Percentiles rank a stretch among this genome's conserved stretches.
phyloP scores from a whole-genome alignment of 2,797 vertebrate species.

The Spea hammondii region DNA sequence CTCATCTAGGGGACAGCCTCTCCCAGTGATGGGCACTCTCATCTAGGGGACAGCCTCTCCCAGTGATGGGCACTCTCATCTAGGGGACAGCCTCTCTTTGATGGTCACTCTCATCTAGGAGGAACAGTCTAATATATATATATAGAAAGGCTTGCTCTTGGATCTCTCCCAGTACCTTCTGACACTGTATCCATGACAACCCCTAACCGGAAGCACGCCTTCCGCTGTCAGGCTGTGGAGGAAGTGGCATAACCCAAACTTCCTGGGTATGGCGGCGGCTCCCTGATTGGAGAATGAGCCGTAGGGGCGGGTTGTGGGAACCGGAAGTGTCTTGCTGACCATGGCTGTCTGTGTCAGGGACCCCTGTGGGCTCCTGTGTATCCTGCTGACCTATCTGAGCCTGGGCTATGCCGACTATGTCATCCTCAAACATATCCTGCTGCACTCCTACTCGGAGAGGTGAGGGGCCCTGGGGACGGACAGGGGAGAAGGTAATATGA shows the following conservation, averaged over 20 bases:
- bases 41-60: background rate
- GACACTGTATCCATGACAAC: conserved; percentile 16
- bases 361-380: conserved; percentile 73
- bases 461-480: conserved; percentile 48
- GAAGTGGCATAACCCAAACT: background rate
- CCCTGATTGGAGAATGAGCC: background rate
- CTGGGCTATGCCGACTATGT: conserved; percentile 80
- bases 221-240: background rate
- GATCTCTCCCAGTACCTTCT: background rate
- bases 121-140: too few relatives aligned
- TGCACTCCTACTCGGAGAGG: conserved; percentile 74
- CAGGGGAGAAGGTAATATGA: background rate
- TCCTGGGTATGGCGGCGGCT: background rate
- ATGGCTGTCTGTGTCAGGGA: conserved; percentile 67
- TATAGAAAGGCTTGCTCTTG: background rate
- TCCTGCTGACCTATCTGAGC: conserved; percentile 76
- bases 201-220: conserved; percentile 1
- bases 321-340: conserved; percentile 28
- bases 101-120: too few relatives aligned
- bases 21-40: background rate
- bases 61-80: background rate
- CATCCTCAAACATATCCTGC: conserved; percentile 74
- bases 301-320: background rate
- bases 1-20: too few relatives aligned
- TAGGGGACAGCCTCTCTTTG: too few relatives aligned